Evolutionary conservation across 92 coral and sea anemone genomes (phyloP).

Genomic region (Epizoanthus stellaris): DNA sequence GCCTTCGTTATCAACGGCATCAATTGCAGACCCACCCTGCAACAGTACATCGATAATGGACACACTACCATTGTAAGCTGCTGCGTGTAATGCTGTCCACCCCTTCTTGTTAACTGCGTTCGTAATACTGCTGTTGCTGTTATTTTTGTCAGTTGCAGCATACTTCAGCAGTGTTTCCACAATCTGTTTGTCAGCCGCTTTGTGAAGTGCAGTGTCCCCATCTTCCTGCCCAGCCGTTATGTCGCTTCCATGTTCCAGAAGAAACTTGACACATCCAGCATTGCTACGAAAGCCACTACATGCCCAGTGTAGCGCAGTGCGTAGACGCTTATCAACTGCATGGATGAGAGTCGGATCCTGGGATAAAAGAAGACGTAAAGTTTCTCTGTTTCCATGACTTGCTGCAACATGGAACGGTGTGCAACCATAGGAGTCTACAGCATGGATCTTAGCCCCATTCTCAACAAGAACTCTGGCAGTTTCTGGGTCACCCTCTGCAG

Average conservation of each 20-base stretch:
- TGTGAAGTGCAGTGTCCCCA: slow-evolving; percentile 9
- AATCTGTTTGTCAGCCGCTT: neutral
- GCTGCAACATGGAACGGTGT: slow-evolving; percentile 13
- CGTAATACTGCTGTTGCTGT: neutral
- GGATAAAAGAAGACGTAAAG: neutral
- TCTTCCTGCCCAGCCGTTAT: neutral
- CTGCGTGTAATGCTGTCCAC: neutral
- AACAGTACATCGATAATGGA: neutral
- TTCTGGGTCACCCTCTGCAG: slow-evolving; percentile 5
- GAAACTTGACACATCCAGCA: neutral
- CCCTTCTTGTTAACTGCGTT: neutral
- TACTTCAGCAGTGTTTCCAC: neutral
- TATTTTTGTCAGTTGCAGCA: neutral
- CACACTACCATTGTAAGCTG: neutral
- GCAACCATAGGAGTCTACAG: neutral
- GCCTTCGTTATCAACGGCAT: no score
- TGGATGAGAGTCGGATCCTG: neutral
- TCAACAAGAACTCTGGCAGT: slow-evolving; percentile 7
- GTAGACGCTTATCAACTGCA: neutral
- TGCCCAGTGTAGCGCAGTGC: slow-evolving; percentile 18
- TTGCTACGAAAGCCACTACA: neutral
- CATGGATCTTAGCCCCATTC: neutral
- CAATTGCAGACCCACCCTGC: no score
- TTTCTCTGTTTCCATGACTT: neutral
- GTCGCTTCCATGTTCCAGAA: slow-evolving; percentile 15